Base-by-base conservation (phyloP, 53 echinoderm and acorn worm species). In the Holothuria leucospilota region DNA sequence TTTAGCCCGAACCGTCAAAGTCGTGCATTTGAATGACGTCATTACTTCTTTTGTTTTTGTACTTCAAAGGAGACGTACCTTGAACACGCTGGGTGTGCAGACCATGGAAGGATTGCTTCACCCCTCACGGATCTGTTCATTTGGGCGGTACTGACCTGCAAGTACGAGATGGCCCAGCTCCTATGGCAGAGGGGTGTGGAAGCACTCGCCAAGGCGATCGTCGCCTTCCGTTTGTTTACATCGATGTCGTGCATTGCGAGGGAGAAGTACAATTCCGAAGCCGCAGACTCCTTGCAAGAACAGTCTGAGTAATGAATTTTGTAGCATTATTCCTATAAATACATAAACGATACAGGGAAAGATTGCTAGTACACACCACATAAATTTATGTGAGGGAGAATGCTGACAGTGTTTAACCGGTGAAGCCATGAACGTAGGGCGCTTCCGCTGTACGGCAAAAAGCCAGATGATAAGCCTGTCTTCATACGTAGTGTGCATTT, bases 171-270 rank as follows among this genome's bases (percentile, higher is more conserved):
- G 86, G 96, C 96, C 10, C 84, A 84, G 9, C 89, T 89, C 39
- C 88, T 96, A 86, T 94, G 94, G 94, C 92, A 92, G 66, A 79
- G 90, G 46, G 90, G 92, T 29, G 78, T 84, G 28, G 96, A 96
- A 56, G 85, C 90, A 18, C 84, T 94, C 34, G 87, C 92, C 51
- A 94, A 96, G 84, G 88, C 94, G 2, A 64, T 91, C 71, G 88
- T 94, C 14, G 94, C 88, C 13, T 89, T 87, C 81, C 77, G 88
- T 29, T 69, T 94, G 24, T 90, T 75, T 46, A 53, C 80, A 25
- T 84, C 86, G 26, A 88, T 94, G 92, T 63, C 92, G 11, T 15
- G 78, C n/a, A 71, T 83, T 10, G 84, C 94, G 8, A 74, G 87
- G 27, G 86, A 59, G 34, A 90, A 89, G 58, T 92, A 92, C 75